phyloP scores from a whole-genome alignment of 2,797 vertebrate species.

The Vultur gryphus region DNA sequence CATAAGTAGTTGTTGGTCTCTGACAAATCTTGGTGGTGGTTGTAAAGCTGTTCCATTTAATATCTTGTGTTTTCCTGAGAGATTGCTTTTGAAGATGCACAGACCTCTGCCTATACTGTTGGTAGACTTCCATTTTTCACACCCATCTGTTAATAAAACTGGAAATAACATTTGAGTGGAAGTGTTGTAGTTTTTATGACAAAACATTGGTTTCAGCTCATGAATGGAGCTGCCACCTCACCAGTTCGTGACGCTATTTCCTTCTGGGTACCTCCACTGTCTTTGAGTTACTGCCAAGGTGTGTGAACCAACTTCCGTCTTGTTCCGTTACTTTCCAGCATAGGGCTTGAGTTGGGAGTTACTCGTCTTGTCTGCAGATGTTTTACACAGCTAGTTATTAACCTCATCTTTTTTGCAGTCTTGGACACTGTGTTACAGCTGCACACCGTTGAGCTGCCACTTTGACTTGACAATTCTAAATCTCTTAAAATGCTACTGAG shows the following conservation, averaged over 20 bases:
- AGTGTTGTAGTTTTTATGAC: neutral
- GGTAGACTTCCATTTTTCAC: constrained; percentile 14
- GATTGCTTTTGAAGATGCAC: neutral
- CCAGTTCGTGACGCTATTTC: neutral
- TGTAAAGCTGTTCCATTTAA: neutral
- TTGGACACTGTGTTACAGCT: neutral
- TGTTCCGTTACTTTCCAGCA: neutral
- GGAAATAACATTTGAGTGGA: neutral
- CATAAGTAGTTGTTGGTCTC: neutral
- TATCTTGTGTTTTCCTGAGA: neutral
- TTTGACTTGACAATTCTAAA: neutral
- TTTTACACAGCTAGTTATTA: neutral
- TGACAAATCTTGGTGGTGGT: neutral
- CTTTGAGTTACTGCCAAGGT: neutral
- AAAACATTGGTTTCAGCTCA: neutral
- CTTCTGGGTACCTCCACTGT: neutral
- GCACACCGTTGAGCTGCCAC: neutral
- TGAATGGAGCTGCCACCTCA: neutral
- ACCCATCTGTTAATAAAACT: neutral
- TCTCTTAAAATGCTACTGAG: neutral
- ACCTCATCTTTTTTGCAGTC: neutral
- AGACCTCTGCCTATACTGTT: neutral
- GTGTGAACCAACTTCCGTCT: neutral
- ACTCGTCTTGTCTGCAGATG: neutral
- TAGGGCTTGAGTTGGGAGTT: neutral